Evolutionary conservation across 2,888 invertebrate genomes (phyloP).

Genomic region (Coelopa pilipes): DNA sequence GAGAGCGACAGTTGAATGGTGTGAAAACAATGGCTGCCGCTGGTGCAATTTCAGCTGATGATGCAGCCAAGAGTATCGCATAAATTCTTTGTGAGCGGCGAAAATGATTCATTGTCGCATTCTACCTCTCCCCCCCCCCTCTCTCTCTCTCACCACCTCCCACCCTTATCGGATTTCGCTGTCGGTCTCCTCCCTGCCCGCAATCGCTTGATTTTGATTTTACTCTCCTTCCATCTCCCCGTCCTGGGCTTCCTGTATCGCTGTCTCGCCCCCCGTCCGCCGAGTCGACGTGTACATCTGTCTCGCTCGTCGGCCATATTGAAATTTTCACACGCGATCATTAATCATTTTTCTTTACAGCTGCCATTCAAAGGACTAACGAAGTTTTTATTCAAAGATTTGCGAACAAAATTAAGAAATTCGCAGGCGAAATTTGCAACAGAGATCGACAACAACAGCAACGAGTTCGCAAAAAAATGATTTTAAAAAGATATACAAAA

Average conservation of each 20-base stretch:
- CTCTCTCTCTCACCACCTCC: too few relatives aligned
- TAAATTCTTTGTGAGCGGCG: conserved; percentile 24
- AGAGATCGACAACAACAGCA: too few relatives aligned
- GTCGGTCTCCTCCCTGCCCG: neutral
- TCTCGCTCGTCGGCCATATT: conserved; percentile 20
- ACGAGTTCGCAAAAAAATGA: too few relatives aligned
- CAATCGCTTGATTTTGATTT: conserved; percentile 8
- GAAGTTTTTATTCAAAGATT: conserved; percentile 30
- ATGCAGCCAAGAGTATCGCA: conserved; percentile 25
- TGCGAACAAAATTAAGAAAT: neutral
- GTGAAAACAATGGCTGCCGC: conserved; percentile 18
- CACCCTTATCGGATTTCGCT: too few relatives aligned
- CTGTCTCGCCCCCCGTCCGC: neutral
- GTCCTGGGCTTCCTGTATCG: neutral
- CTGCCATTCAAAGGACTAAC: conserved; percentile 34
- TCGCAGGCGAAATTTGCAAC: too few relatives aligned
- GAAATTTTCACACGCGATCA: conserved; percentile 33
- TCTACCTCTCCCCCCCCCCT: too few relatives aligned
- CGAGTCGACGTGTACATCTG: neutral
- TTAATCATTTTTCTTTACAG: conserved; percentile 37
- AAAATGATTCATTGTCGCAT: conserved; percentile 24
- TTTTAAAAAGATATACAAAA: too few relatives aligned
- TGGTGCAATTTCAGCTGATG: conserved; percentile 32
- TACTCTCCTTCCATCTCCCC: neutral
- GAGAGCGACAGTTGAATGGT: neutral